Evolutionary conservation across 1,140 invertebrate genomes (phyloP).

Genomic region (Ladona fulva): DNA sequence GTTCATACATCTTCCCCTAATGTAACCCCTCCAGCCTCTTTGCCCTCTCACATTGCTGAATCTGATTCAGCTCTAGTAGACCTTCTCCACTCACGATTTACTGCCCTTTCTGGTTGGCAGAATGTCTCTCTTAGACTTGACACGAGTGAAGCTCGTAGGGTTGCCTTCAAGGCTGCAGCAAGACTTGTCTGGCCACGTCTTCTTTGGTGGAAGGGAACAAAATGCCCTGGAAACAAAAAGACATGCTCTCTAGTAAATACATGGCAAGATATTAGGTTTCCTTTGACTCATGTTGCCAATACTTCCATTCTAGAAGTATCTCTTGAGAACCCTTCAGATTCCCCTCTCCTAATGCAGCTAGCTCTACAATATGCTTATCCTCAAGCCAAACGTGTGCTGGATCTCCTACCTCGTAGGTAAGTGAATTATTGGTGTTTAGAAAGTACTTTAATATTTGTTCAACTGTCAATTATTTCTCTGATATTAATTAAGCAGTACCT

Average conservation of each 20-base stretch:
- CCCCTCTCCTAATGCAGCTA: slow-evolving; percentile 49
- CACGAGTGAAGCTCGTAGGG: slow-evolving; percentile 61
- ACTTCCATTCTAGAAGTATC: slow-evolving; percentile 52
- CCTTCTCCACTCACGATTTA: slow-evolving; percentile 44
- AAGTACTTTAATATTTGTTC: too few relatives aligned
- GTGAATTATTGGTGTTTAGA: slow-evolving; percentile 15
- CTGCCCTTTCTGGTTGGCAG: slow-evolving; percentile 44
- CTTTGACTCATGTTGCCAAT: slow-evolving; percentile 74
- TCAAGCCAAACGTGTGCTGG: slow-evolving; percentile 39
- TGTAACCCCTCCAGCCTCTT: slow-evolving; percentile 37
- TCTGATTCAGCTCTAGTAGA: slow-evolving; percentile 51
- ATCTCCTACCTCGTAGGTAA: slow-evolving; percentile 40
- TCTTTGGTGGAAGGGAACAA: slow-evolving; percentile 31
- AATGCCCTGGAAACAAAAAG: background rate
- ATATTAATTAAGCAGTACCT: too few relatives aligned
- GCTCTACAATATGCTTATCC: slow-evolving; percentile 37
- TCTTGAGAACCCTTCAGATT: slow-evolving; percentile 51
- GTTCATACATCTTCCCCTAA: background rate
- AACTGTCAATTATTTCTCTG: too few relatives aligned
- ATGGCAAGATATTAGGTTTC: slow-evolving; percentile 50
- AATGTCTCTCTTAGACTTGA: slow-evolving; percentile 68
- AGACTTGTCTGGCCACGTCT: slow-evolving; percentile 64
- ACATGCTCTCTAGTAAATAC: background rate
- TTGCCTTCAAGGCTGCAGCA: slow-evolving; percentile 59
- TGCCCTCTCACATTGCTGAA: slow-evolving; percentile 52